Base-by-base conservation (phyloP, 1,140 invertebrate species). In the Pogonus chalceus region DNA sequence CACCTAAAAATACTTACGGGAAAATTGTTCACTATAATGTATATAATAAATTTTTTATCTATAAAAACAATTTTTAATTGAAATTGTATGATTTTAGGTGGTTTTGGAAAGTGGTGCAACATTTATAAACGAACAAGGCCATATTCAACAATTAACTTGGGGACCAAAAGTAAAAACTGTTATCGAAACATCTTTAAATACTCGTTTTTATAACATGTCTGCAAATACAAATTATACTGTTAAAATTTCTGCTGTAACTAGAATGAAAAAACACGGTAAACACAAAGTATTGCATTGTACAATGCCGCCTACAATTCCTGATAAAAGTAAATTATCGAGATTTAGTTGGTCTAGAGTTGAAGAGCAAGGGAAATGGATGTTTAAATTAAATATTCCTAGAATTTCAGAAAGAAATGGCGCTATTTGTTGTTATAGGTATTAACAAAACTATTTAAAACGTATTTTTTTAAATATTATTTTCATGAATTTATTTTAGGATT, bases 381-480 rank as follows among this genome's bases (percentile, higher is more conserved):
- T 90, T 51, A 83, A 84, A 58, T 65, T 90, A 14, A 76, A 77
- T 57, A 66, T 90, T 39, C 86, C 87, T 0, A 74, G 84, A 57
- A 78, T 92, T 14, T 84, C 85, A 0, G 88, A 92, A 65, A 72
- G 89, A 54, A 92, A 92, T 66, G 90, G 90, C 10, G 83, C 83
- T 2, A 90, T 93, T 59, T 92, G 89, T 69, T 92, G 89, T 60
- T 88, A 88, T 66, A 76, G 76, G 78, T 79, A 61, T n/a, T 46
- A 50, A 23, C 51, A 4, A 26, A 37, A 51, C 23, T 51, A 63
- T 54, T 39, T 35, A 35, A 16, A 31, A 18, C 23, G 18, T 7
- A 22, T 20, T 39, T 46, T 20, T 37, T 23, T 39, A 22, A 14
- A 23, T n/a, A n/a, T 58, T 21, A 46, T 53, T 46, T 18, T 53